phyloP scores from a whole-genome alignment of 2,888 invertebrate species.

The Campaea margaritaria region DNA sequence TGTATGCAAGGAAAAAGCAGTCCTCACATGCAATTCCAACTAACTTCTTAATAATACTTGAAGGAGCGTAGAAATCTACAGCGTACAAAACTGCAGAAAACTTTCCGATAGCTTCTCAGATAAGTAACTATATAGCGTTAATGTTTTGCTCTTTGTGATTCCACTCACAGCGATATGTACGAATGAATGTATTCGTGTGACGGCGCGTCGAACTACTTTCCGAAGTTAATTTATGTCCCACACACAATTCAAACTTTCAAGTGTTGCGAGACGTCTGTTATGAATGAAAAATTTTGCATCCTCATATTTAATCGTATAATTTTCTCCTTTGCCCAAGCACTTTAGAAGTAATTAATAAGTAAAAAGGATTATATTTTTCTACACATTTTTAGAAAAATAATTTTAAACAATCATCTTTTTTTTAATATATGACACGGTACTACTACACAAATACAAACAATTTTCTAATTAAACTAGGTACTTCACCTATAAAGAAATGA shows the following conservation, averaged over 20 bases:
- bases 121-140: constrained; percentile 78
- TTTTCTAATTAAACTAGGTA: too few relatives aligned
- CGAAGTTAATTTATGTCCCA: constrained; percentile 79
- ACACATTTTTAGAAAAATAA: too few relatives aligned
- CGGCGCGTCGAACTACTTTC: constrained; percentile 74
- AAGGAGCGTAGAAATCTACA: constrained; percentile 65
- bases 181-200: constrained; percentile 57
- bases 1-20: constrained; percentile 12
- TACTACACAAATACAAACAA: too few relatives aligned
- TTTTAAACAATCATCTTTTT: too few relatives aligned
- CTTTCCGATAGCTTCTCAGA: constrained; percentile 76
- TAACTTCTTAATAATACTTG: constrained; percentile 42
- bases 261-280: constrained; percentile 57
- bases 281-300: constrained; percentile 57
- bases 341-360: too few relatives aligned
- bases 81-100: constrained; percentile 69
- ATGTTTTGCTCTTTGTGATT: constrained; percentile 80
- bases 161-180: constrained; percentile 47
- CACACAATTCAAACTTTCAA: constrained; percentile 76
- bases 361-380: too few relatives aligned
- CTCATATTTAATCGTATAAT: constrained; percentile 8
- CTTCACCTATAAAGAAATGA: too few relatives aligned
- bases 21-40: constrained; percentile 21
- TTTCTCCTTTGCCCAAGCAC: neutral
- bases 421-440: too few relatives aligned